Evolutionary conservation across 2,888 invertebrate species (phyloP), one percentile per base, ranked within the genome.

Genomic region (Pyrochroa serraticornis): DNA sequence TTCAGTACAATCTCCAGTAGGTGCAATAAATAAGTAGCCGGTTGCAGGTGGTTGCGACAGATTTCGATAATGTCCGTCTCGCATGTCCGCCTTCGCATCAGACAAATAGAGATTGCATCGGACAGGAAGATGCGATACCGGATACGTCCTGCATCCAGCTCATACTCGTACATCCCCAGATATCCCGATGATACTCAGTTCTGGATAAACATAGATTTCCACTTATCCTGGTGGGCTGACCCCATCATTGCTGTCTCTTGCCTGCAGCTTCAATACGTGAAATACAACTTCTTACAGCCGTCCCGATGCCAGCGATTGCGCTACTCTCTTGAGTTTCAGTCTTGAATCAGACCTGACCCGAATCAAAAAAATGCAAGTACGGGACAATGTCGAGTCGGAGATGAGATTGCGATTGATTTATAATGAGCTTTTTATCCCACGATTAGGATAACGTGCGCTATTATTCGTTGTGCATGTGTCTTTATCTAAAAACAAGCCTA

Each of bases 401-500:
- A 33, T 10, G 34, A 33, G 34, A 12, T 7, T 14, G 31, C 48
- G 51, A 51, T 51, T 51, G 51, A 51, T 43, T 51, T 31, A 51
- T 43, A 43, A 43, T 22, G 51, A 53, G 38, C 30, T 44, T 41
- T 46, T 35, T 39, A 8, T 39, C 39, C 39, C 8, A 10, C 36
- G 13, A 39, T 9, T 8, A 12, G 31, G 8, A 54, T 30, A 34
- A 47, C 22, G 22, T 33, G 46, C 36, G 37, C 33, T 38, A 51
- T 60, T 60, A 60, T 60, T 42, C 39, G 34, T 47, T 32, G 43
- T 45, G 47, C 38, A 48, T 61, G 48, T 49, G 45, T 44, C 31
- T 45, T 35, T 30, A 47, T 52, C 42, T 50, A 55, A 58, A 57
- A 58, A 51, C 59, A 57, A 57, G 36, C 41, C 42, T 59, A 63